Conservation (phyloP, 2,797 vertebrate genomes). For the Myotis vivesi region DNA sequence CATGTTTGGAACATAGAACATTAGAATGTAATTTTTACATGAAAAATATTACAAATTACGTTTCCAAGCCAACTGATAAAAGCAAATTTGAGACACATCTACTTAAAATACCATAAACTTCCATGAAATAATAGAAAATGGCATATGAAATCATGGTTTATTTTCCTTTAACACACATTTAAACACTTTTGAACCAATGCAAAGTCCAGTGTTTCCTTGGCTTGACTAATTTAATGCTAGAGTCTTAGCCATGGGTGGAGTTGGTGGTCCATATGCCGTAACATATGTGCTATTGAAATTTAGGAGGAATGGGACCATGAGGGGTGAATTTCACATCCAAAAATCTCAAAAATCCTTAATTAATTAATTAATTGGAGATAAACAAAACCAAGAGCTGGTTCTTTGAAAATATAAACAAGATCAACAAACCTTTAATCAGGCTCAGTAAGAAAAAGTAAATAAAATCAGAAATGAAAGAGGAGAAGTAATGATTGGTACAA, state of each 20-base stretch:
- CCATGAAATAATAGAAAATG: slow-evolving; percentile 55
- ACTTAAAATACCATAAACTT: slow-evolving; percentile 47
- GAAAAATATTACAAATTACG: slow-evolving; percentile 48
- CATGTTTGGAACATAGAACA: slow-evolving; percentile 15
- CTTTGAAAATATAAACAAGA: no score
- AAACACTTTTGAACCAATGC: neutral
- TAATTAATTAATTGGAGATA: no score
- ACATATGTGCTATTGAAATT: neutral
- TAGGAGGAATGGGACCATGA: neutral
- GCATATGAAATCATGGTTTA: neutral
- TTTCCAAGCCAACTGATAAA: slow-evolving; percentile 46
- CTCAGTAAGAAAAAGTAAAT: no score
- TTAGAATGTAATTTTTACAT: neutral
- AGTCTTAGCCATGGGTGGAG: neutral
- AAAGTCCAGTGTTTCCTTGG: neutral
- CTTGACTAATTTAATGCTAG: neutral
- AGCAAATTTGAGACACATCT: slow-evolving; percentile 28
- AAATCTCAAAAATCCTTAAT: neutral
- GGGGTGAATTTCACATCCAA: neutral
- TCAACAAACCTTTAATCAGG: no score
- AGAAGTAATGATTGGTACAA: no score
- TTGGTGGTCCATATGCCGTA: neutral
- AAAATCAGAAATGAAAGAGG: neutral
- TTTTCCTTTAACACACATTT: slow-evolving; percentile 11
- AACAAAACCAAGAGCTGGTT: no score